Evolutionary conservation across 2,888 invertebrate species (phyloP), one percentile per base, ranked within the genome.

Genomic region (Noctua pronuba): DNA sequence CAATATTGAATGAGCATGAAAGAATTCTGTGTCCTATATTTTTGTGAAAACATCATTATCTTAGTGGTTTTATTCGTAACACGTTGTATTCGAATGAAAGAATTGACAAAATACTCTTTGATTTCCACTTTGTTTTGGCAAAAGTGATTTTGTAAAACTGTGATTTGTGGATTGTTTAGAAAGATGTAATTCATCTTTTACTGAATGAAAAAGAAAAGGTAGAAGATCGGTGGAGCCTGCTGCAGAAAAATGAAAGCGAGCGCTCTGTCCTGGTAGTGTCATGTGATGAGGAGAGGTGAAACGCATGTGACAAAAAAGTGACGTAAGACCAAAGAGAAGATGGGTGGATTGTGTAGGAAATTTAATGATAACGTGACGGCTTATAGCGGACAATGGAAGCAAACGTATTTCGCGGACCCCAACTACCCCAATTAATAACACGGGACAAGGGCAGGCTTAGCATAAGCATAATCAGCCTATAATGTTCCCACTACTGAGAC

Each of bases 1-100:
- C 38, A 75, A 70, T 77, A 88, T 80, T 76, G 69, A 77, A 67
- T 72, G 71, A 38, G 21, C 67, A 80, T 75, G 70, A 73, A 77
- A 65, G 64, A 79, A 80, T 68, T 80, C 65, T n/a, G 68, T 71
- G 74, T 65, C 77, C 77, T 80, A 87, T 79, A 80, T 84, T 88
- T 84, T 71, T 44, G 72, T 52, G 46, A 71, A 86, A 83, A 77
- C 52, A 66, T 60, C 44, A 73, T 79, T 86, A 67, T 24, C 38
- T 65, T 41, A 0, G 44, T 52, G 49, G 55, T 46, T 75, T 64
- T 31, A 84, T 78, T 86, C 79, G 2, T n/a, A 31, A 28, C 84
- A 83, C 84, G 86, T 60, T 41, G 41, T 21, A 38, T 44, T 52
- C 8, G 10, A 52, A 44, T 28, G 64, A 66, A 72, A 35, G 6